Evolutionary conservation across 2,888 invertebrate species (phyloP).

Genomic region (Cosmia trapezina): DNA sequence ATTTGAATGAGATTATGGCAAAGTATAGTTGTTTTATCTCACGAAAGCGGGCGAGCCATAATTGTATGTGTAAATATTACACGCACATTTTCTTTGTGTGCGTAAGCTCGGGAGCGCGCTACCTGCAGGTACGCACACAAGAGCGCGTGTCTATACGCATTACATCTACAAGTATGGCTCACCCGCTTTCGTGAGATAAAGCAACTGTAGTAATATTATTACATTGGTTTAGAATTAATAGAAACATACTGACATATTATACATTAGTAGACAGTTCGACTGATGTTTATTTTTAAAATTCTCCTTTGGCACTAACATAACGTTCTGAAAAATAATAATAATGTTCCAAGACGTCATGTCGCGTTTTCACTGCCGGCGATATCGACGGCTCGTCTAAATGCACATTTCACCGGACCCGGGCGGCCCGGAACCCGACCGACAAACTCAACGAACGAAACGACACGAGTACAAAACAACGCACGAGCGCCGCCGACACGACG

Average conservation of each 20-base stretch:
- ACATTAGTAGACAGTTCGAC: conserved; percentile 51
- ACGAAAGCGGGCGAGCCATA: too few relatives aligned
- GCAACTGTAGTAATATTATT: conserved; percentile 40
- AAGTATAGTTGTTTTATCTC: too few relatives aligned
- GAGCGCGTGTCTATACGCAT: too few relatives aligned
- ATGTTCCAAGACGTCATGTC: conserved; percentile 66
- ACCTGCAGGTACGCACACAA: too few relatives aligned
- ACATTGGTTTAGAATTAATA: conserved; percentile 36
- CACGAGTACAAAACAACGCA: conserved; percentile 70
- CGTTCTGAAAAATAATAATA: conserved; percentile 70
- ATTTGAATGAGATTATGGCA: conserved; percentile 40
- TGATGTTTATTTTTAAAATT: conserved; percentile 54
- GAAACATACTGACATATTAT: conserved; percentile 37
- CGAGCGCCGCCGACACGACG: conserved; percentile 77
- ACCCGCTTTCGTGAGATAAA: too few relatives aligned
- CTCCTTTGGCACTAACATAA: conserved; percentile 78
- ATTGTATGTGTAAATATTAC: too few relatives aligned
- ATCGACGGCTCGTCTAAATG: conserved; percentile 71
- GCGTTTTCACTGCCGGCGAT: conserved; percentile 82
- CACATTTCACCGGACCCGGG: conserved; percentile 58
- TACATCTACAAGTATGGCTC: too few relatives aligned
- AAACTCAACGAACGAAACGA: conserved; percentile 74
- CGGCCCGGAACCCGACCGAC: conserved; percentile 78
- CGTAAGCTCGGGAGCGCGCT: too few relatives aligned
- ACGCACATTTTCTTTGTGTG: too few relatives aligned